Evolutionary conservation across 2,888 invertebrate species (phyloP).

Genomic region (Imbricaverruca yamaguchii): DNA sequence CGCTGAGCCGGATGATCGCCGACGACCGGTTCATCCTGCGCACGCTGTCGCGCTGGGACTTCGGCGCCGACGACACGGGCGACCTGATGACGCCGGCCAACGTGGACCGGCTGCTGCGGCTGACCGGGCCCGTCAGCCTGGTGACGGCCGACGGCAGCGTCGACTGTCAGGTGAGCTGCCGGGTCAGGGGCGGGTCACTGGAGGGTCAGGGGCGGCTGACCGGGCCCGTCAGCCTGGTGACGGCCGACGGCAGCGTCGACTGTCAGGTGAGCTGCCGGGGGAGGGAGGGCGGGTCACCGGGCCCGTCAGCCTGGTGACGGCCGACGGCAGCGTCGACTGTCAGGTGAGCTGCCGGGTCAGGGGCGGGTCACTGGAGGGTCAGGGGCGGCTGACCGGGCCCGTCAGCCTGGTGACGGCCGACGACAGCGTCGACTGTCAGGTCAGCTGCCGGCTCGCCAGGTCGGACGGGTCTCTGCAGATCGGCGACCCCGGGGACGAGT

Average conservation of each 20-base stretch:
- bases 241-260: constrained; percentile 90
- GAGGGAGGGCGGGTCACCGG: constrained; percentile 47
- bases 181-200: constrained; percentile 37
- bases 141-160: constrained; percentile 92
- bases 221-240: constrained; percentile 49
- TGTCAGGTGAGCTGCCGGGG: constrained; percentile 62
- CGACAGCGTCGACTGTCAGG: constrained; percentile 82
- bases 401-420: constrained; percentile 69
- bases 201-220: constrained; percentile 51
- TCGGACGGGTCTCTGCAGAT: too few species aligned
- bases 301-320: constrained; percentile 56
- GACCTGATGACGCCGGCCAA: constrained; percentile 66
- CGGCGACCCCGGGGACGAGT: too few species aligned
- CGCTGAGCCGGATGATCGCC: constrained; percentile 60
- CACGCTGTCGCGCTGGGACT: constrained; percentile 73
- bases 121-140: constrained; percentile 42
- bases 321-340: constrained; percentile 91
- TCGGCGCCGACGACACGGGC: constrained; percentile 77
- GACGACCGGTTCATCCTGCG: constrained; percentile 78
- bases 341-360: constrained; percentile 39
- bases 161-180: constrained; percentile 56
- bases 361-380: constrained; percentile 44
- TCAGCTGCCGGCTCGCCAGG: too few species aligned
- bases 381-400: constrained; percentile 47
- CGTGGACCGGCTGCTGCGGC: constrained; percentile 53